A percentile compares a stretch with the other conserved stretches of the same genome.
phyloP scores from a whole-genome alignment of 2,797 vertebrate genomes.

The Sardinella longiceps region DNA sequence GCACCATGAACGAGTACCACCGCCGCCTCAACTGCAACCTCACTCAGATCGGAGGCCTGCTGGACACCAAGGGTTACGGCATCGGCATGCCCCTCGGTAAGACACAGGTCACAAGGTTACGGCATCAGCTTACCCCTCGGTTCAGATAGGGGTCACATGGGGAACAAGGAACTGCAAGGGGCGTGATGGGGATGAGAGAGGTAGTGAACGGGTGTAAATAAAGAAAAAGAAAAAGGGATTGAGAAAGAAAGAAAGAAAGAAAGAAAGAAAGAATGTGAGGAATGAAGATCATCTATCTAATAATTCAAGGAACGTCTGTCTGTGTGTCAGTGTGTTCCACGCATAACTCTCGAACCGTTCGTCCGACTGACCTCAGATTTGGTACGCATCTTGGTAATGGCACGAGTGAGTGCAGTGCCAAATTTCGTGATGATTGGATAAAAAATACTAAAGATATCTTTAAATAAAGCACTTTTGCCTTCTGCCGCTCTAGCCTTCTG shows the following conservation, averaged over 20 bases:
- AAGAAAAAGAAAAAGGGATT: neutral
- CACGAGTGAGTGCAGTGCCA: too few relatives aligned
- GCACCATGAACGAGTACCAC: slow-evolving; percentile 93
- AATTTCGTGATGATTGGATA: too few relatives aligned
- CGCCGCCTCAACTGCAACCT: slow-evolving; percentile 90
- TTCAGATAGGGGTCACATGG: slow-evolving; percentile 50
- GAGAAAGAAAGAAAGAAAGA: neutral
- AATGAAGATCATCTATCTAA: too few relatives aligned
- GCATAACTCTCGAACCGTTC: too few relatives aligned
- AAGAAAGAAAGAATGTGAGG: neutral
- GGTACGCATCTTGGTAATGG: too few relatives aligned
- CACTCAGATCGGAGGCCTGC: slow-evolving; percentile 88
- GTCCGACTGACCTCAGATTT: too few relatives aligned
- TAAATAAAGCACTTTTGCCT: too few relatives aligned
- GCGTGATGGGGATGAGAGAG: neutral
- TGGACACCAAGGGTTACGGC: slow-evolving; percentile 92
- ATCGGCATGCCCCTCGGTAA: slow-evolving; percentile 90
- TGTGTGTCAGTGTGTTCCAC: too few relatives aligned
- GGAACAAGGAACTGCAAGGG: neutral
- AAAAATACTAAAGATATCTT: too few relatives aligned
- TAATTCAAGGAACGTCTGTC: too few relatives aligned
- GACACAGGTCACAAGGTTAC: slow-evolving; percentile 59
- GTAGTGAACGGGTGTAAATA: neutral
- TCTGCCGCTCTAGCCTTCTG: too few relatives aligned
- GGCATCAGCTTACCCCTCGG: slow-evolving; percentile 91